Percentiles rank a stretch among this genome's conserved stretches.
These are phyloP conservation scores for Pasiphila rectangulata DNA, from an alignment of 2,888 invertebrate genomes.

Conservation along the genomic window DNA sequence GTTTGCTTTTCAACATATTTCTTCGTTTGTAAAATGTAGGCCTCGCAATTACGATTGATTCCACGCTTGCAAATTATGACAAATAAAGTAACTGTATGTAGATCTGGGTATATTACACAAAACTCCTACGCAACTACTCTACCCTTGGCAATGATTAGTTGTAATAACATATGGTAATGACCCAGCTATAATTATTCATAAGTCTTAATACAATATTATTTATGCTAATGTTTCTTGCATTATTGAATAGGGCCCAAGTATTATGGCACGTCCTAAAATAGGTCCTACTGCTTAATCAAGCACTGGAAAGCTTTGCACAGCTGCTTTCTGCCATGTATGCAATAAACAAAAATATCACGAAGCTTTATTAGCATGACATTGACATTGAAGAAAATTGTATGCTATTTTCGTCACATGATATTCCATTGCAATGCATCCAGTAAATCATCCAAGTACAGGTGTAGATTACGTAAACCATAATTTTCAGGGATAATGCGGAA, in stretches of 20 bases:
- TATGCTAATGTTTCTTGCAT: constrained; percentile 13
- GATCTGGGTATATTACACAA: constrained; percentile 20
- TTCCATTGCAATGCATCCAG: constrained; percentile 28
- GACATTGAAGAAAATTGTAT: constrained; percentile 48
- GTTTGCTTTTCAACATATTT: constrained; percentile 64
- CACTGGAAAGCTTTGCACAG: neutral
- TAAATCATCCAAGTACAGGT: constrained; percentile 44
- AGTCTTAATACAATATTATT: constrained; percentile 3
- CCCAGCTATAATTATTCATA: constrained; percentile 39
- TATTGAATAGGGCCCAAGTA: constrained; percentile 10
- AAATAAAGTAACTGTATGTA: too few relatives aligned
- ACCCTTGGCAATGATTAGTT: constrained; percentile 67
- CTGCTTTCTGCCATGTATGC: constrained; percentile 29
- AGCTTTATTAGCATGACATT: constrained; percentile 43
- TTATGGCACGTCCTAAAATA: constrained; percentile 23
- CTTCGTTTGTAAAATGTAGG: constrained; percentile 39
- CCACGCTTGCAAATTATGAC: constrained; percentile 16
- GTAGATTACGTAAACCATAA: constrained; percentile 38
- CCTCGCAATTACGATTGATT: constrained; percentile 27
- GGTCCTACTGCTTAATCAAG: neutral
- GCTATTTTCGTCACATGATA: constrained; percentile 41
- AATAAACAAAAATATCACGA: constrained; percentile 23
- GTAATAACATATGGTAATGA: constrained; percentile 59
- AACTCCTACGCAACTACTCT: constrained; percentile 35
- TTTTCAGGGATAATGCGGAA: constrained; percentile 27